A percentile compares a stretch with the other conserved stretches of the same genome.
Evolutionary conservation across 1,140 invertebrate species (phyloP).

Genomic region (Homalodisca vitripennis): DNA sequence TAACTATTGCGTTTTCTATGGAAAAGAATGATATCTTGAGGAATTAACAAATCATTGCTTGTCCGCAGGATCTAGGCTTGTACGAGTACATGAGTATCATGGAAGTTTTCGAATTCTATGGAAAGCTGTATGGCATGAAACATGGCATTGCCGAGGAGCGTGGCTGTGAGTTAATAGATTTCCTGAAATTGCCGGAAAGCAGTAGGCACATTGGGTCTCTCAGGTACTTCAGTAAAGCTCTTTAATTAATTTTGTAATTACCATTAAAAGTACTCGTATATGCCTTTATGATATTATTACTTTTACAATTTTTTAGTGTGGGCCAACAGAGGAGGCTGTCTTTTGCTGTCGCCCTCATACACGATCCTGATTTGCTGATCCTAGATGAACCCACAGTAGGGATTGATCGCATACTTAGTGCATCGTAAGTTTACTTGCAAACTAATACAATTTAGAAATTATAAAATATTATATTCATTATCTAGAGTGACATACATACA

Average conservation of each 20-base stretch:
- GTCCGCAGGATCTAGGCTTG: conserved; percentile 48
- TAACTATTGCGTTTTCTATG: no score
- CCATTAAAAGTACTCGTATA: no score
- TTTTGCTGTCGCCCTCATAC: conserved; percentile 80
- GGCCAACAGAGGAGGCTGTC: conserved; percentile 86
- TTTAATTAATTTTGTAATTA: no score
- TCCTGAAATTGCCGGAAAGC: conserved; percentile 55
- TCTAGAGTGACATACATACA: no score
- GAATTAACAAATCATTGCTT: no score
- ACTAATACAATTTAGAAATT: no score
- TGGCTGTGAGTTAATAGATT: conserved; percentile 57
- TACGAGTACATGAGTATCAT: conserved; percentile 56
- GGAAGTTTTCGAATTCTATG: conserved; percentile 58
- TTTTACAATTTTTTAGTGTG: conserved; percentile 64
- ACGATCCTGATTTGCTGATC: conserved; percentile 84
- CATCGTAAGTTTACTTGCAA: conserved; percentile 68
- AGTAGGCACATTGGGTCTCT: conserved; percentile 72
- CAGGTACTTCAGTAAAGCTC: no score
- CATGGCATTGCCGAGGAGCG: conserved; percentile 41
- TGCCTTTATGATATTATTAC: no score
- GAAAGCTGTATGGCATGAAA: conserved; percentile 53
- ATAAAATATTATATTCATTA: no score
- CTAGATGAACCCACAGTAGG: conserved; percentile 92
- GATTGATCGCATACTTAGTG: conserved; percentile 82
- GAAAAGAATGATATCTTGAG: no score